These are phyloP conservation scores for Elephas maximus DNA, from an alignment of 2,113 vertebrate species.

Conservation along the genomic window DNA sequence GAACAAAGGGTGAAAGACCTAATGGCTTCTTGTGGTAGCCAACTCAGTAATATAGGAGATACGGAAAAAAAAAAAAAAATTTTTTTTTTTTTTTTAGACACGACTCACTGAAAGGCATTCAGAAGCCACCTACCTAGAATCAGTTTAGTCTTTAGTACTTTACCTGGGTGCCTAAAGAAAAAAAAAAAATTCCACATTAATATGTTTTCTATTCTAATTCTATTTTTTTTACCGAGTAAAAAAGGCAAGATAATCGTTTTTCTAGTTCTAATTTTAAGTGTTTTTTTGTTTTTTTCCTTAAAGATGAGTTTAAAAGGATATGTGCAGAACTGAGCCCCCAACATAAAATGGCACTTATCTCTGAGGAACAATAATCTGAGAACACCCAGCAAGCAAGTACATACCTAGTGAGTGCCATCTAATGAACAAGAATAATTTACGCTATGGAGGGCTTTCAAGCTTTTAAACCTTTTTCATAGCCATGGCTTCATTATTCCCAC, in stretches of 20 bases:
- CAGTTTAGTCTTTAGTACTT: neutral
- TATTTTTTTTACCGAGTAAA: neutral
- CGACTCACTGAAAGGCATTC: neutral
- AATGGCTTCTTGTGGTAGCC: neutral
- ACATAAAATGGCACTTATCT: conserved; percentile 5
- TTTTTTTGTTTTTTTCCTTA: neutral
- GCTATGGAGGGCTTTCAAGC: neutral
- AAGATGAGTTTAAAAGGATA: conserved; percentile 8
- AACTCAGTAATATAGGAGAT: neutral
- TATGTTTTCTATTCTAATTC: neutral
- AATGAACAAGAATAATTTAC: neutral
- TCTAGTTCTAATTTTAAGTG: neutral
- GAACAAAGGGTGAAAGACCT: neutral
- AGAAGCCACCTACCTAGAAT: neutral
- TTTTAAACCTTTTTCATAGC: neutral
- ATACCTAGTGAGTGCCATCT: neutral
- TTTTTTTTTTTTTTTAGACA: neutral
- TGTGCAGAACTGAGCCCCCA: neutral
- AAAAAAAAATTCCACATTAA: neutral
- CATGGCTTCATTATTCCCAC: neutral
- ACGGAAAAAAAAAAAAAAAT: neutral
- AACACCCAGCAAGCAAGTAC: neutral
- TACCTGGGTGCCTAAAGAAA: neutral
- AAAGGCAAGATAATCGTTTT: neutral
- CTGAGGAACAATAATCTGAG: neutral